Evolutionary conservation across 2,888 invertebrate species (phyloP), one percentile per base, ranked within the genome.

Genomic region (Temnothorax rugatulus): DNA sequence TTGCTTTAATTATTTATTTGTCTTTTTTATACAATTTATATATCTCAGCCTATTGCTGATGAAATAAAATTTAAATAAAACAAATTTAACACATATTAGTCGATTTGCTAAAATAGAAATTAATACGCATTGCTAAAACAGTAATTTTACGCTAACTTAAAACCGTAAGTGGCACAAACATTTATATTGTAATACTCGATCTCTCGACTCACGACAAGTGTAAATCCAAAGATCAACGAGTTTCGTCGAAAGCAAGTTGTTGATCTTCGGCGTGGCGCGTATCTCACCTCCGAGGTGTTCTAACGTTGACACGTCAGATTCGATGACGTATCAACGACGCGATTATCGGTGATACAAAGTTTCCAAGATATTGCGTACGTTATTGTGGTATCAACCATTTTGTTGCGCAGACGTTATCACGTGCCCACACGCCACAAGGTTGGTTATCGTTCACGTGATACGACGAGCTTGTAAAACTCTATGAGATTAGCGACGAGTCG

Each of bases 371-470:
- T 13, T 18, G 52, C 25, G 38, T 29, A 11, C 4, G n/a, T 41
- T 74, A 66, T 54, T 69, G 57, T 69, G 25, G 57, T 54, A n/a
- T 61, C 71, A 38, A 50, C 71, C 71, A 61, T 25, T 69, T 79
- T 71, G 69, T 79, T 38, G 79, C 69, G 69, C 59, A 59, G 69
- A 59, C 59, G 47, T 69, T 71, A 81, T 81, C 71, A 81, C 71
- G 71, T 71, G 79, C 34, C 15, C 38, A 44, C 59, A 44, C 21
- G 47, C 79, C 71, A 71, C 69, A 79, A 79, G 79, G 57, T 64
- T 69, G 59, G 47, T 81, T 81, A 81, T 81, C 79, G 47, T 71
- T 71, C 69, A 25, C 79, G 38, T 79, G 79, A 81, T 81, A 81
- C 47, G 79, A n/a, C 18, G 25, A 2, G 77, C 54, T 77, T 66